Evolutionary conservation across 1,140 invertebrate genomes (phyloP).

Genomic region (Gonatopus flavifemur): DNA sequence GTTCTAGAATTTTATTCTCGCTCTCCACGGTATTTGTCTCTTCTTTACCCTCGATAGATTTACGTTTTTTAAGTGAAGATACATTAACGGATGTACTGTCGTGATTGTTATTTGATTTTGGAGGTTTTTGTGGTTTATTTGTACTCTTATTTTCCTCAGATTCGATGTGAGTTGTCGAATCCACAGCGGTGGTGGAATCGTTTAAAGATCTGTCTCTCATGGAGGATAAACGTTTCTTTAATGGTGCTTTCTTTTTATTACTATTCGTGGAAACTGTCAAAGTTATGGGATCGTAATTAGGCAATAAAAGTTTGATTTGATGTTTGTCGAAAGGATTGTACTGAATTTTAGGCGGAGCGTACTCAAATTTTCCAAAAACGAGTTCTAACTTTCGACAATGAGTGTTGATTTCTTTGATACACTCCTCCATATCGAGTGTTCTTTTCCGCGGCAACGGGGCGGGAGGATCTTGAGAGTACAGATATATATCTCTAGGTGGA

Average conservation of each 20-base stretch:
- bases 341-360: slow-evolving; percentile 71
- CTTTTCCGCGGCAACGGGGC: slow-evolving; percentile 64
- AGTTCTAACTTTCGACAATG: slow-evolving; percentile 48
- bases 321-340: slow-evolving; percentile 71
- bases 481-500: slow-evolving; percentile 77
- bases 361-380: slow-evolving; percentile 75
- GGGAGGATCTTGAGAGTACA: slow-evolving; percentile 73
- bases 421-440: slow-evolving; percentile 65
- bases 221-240: slow-evolving; percentile 8
- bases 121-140: not conserved
- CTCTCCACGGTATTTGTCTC: no score
- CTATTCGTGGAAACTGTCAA: no score
- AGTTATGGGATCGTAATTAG: slow-evolving; percentile 57
- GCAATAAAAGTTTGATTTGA: slow-evolving; percentile 71
- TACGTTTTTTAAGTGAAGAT: no score
- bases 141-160: not conserved
- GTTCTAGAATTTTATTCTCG: not conserved
- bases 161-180: not conserved
- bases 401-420: slow-evolving; percentile 60
- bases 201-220: slow-evolving; percentile 7
- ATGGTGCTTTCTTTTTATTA: slow-evolving; percentile 1
- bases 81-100: not conserved
- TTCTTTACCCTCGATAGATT: not conserved
- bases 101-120: not conserved
- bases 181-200: no score